Evolutionary conservation across 1,140 invertebrate genomes (phyloP), one percentile per base, ranked within the genome.

Genomic region (Drosophila saltans): DNA sequence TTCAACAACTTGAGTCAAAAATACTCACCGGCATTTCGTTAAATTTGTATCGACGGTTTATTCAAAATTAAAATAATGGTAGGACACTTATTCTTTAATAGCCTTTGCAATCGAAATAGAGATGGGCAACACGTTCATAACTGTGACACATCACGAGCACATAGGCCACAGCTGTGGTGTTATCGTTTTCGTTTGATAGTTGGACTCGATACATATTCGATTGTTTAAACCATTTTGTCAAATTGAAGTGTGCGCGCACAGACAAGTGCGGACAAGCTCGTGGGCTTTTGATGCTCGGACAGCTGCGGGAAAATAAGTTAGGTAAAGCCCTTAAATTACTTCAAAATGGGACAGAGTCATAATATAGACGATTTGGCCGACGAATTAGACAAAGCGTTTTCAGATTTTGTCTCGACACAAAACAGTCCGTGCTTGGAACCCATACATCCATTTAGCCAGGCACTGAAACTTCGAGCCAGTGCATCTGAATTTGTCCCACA

Each of bases 21-120:
- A 8, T 10, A 70, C 81, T 78, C 6, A 85, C 81, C 63, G 81
- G 81, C 81, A 85, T 85, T 10, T 21, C 81, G 0, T 9, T 10
- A 24, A 21, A 8, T 26, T 4, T 7, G 56, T 52, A 7, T 30
- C 16, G 4, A 48, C 52, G 4, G 11, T 0, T 21, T 28, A 58
- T 55, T 26, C 3, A 30, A 7, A 28, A 39, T 45, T 24, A 41
- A 21, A 6, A 4, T 21, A n/a, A 33, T 48, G 62, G 52, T 66
- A 24, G 8, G 33, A 30, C 28, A 16, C 41, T 56, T 40, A 33
- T 56, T 39, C 1, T 62, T 67, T 36, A 7, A 40, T 55, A 36
- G 57, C 56, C 56, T 71, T 16, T 41, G 16, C 57, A 52, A 24
- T 52, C 2, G 24, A 10, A 26, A 52, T 10, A 26, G 45, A 52